Evolutionary conservation across 2,797 vertebrate genomes (phyloP), one percentile per base, ranked within the genome.

Genomic region (Pangasius sanitwongsei): DNA sequence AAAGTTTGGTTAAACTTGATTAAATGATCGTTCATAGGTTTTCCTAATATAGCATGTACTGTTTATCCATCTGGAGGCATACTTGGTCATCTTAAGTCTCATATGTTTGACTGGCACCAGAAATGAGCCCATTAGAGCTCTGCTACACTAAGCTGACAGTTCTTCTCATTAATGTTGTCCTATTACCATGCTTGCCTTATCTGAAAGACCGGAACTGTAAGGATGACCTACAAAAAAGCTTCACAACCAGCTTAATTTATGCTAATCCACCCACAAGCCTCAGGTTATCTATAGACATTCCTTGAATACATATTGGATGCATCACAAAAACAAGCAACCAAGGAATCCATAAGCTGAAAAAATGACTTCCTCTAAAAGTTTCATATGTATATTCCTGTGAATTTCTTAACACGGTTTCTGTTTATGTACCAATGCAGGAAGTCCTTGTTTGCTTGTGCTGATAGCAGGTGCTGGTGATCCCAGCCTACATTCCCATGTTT

Each of bases 41-140:
- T 77, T 12, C 16, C 41, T 34, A 69, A 85, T 61, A 83, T 57
- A 85, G 31, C 67, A 75, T 75, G 8, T 50, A 34, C 53, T 86
- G 77, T 86, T 72, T 86, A 63, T 78, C 72, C 72, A 67, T 86
- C 28, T 89, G 80, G 93, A 93, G 81, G 91, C 93, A 93, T 89
- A 86, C 74, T 41, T 77, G 20, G 81, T 94, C 88, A 93, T 92
- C 90, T 94, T 92, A 93, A 93, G 92, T 93, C 90, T 84, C 67
- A 69, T 61, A 87, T 44, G 18, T 89, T 77, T 89, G 89, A 89
- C 31, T 90, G 89, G 88, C 80, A 83, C 61, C 86, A 72, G 18
- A 41, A 80, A 70, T 90, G 67, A 87, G 86, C 88, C 92, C 89
- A 91, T 92, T 92, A 89, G 83, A 89, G 85, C 75, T 82, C 61